A percentile compares a stretch with the other conserved stretches of the same genome.
Conservation (phyloP, 2,113 vertebrate species). For the Nibea albiflora region DNA sequence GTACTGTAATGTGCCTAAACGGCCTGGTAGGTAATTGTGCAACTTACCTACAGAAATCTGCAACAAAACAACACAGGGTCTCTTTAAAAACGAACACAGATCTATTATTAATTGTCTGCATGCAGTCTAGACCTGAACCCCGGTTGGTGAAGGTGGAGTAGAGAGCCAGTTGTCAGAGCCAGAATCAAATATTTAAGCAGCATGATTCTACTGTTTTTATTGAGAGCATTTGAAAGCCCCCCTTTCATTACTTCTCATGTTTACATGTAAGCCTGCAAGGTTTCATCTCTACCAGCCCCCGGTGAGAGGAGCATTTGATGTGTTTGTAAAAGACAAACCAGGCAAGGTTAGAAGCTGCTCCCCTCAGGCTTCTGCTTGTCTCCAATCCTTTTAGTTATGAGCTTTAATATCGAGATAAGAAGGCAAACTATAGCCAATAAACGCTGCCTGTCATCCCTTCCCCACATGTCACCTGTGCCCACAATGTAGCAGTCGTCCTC, state of each 20-base stretch:
- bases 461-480: conserved; percentile 12
- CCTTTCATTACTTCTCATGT: neutral
- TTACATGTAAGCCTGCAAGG: no score
- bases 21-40: conserved; percentile 30
- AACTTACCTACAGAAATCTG: conserved; percentile 31
- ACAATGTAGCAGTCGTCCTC: neutral
- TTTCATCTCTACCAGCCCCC: neutral
- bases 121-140: conserved; percentile 31
- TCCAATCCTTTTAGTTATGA: neutral
- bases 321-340: neutral
- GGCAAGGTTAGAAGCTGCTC: neutral
- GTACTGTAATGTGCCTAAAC: conserved; percentile 41
- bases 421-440: neutral
- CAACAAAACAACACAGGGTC: conserved; percentile 7
- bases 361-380: neutral
- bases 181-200: neutral
- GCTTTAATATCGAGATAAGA: conserved; percentile 9
- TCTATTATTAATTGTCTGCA: conserved; percentile 45
- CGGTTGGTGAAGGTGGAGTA: conserved; percentile 9
- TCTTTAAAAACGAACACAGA: conserved; percentile 12
- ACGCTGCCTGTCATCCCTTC: neutral
- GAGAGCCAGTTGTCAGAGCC: conserved; percentile 13
- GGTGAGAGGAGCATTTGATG: conserved; percentile 35
- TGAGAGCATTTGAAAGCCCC: fast-evolving
- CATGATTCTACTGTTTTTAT: neutral